A percentile compares a stretch with the other conserved stretches of the same genome.
phyloP scores from a whole-genome alignment of 1,140 invertebrate genomes.

The Ceratina australensis region DNA sequence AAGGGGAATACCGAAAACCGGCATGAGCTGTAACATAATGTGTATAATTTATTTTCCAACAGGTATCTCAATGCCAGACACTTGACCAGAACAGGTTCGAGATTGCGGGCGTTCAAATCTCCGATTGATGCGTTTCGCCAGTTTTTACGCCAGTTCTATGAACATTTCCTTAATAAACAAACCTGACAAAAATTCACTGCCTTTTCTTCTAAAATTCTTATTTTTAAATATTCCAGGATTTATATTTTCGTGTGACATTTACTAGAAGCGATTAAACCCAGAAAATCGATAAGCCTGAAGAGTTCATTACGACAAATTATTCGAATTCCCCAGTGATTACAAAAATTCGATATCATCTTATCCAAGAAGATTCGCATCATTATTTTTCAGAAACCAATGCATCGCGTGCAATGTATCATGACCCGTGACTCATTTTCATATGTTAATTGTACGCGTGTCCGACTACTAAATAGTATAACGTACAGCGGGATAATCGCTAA shows the following conservation, averaged over 20 bases:
- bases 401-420: not conserved
- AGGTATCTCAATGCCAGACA: not conserved
- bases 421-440: not conserved
- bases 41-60: not conserved
- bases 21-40: not conserved
- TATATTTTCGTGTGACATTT: no score
- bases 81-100: not conserved
- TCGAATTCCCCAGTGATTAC: no score
- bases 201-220: no score
- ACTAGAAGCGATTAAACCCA: no score
- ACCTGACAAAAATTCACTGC: no score
- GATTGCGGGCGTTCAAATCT: slow-evolving; percentile 1
- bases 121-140: not conserved
- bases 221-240: not conserved
- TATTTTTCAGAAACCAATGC: not conserved
- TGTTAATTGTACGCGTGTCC: not conserved
- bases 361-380: not conserved
- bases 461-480: not conserved
- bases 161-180: no score
- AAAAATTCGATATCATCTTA: no score
- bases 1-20: not conserved
- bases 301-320: not conserved
- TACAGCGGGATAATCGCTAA: not conserved
- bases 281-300: not conserved
- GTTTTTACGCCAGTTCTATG: no score